Percentiles rank a stretch among this genome's conserved stretches.
phyloP scores from a whole-genome alignment of 2,888 invertebrate species.

The Eupithecia subfuscata region DNA sequence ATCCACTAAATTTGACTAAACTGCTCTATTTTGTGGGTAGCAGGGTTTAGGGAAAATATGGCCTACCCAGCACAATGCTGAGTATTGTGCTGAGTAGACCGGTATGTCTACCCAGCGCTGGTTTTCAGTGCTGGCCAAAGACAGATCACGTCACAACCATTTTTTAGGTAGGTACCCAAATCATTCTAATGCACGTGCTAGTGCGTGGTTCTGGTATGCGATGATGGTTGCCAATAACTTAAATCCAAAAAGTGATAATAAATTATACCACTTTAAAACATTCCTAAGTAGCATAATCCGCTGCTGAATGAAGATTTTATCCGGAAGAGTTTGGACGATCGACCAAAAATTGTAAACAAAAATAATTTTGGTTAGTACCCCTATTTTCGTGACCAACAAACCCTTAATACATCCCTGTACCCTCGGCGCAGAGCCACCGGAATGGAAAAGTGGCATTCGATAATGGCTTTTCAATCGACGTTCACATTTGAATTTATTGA shows the following conservation, averaged over 20 bases:
- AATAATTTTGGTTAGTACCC: not conserved
- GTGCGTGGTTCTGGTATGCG: not conserved
- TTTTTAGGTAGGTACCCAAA: too few relatives aligned
- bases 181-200: not conserved
- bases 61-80: too few relatives aligned
- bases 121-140: too few relatives aligned
- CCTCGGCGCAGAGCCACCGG: conserved; percentile 26
- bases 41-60: too few relatives aligned
- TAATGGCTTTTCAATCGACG: conserved; percentile 48
- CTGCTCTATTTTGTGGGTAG: too few relatives aligned
- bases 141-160: too few relatives aligned
- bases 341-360: too few relatives aligned
- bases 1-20: too few relatives aligned
- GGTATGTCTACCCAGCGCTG: too few relatives aligned
- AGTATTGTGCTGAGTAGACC: too few relatives aligned
- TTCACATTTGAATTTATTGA: conserved; percentile 43
- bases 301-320: not conserved
- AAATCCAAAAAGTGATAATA: not conserved
- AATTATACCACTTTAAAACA: not conserved
- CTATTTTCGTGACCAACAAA: not conserved
- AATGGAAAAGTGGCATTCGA: conserved; percentile 43
- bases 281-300: not conserved
- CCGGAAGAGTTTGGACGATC: not conserved
- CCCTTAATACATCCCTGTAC: conserved; percentile 25
- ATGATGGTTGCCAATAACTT: not conserved